Evolutionary conservation across 92 coral and sea anemone species (phyloP).

Genomic region (Phenganax subtilis): DNA sequence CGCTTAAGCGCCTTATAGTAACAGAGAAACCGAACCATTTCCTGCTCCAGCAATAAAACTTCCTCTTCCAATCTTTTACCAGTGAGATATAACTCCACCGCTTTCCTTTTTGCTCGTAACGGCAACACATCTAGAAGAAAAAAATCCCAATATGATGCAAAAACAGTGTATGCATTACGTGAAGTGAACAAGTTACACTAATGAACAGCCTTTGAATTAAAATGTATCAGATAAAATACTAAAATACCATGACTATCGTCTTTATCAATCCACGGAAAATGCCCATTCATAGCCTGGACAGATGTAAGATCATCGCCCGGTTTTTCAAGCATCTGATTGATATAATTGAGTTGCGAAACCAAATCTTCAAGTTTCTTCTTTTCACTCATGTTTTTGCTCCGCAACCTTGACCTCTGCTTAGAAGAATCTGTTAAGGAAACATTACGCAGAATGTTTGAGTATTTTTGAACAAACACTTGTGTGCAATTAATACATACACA

Average conservation of each 20-base stretch:
- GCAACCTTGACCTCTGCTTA: constrained; percentile 21
- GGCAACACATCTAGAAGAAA: background rate
- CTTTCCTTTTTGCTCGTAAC: constrained; percentile 16
- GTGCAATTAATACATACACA: background rate
- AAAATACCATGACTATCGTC: too few relatives aligned
- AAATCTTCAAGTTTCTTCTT: constrained; percentile 28
- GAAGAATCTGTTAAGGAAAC: constrained; percentile 17
- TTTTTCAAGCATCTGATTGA: constrained; percentile 1
- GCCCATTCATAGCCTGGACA: background rate
- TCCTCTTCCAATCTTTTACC: constrained; percentile 18
- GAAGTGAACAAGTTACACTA: too few relatives aligned
- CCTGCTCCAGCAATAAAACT: constrained; percentile 1
- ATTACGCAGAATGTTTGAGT: too few relatives aligned
- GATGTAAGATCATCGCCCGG: background rate
- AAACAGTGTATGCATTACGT: too few relatives aligned
- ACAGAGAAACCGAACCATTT: constrained; percentile 24
- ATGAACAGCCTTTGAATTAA: too few relatives aligned
- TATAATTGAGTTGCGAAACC: background rate
- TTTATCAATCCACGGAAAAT: background rate
- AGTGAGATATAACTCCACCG: constrained; percentile 1
- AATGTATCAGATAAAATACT: too few relatives aligned
- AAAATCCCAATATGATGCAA: too few relatives aligned
- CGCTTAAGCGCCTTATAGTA: background rate
- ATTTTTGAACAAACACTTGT: too few relatives aligned
- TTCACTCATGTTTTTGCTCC: constrained; percentile 17